Conservation (phyloP, 2,888 invertebrate species). For the Brachyopa scutellaris region DNA sequence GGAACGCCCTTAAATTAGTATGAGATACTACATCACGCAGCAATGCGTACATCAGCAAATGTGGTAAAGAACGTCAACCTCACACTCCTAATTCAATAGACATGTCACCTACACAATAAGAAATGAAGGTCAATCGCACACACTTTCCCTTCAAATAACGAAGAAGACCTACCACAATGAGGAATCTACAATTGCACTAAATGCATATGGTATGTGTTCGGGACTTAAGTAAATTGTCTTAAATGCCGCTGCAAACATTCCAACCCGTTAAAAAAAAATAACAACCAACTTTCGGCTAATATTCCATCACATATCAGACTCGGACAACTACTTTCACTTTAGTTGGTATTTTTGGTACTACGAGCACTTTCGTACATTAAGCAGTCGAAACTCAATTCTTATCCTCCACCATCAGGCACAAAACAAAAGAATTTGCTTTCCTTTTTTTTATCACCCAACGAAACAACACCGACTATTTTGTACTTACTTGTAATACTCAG, state of each 20-base stretch:
- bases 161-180: neutral
- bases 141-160: neutral
- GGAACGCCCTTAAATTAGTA: constrained; percentile 3
- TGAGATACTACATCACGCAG: neutral
- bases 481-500: constrained; percentile 86
- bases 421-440: no score
- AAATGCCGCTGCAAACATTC: neutral
- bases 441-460: neutral
- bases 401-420: constrained; percentile 27
- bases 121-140: constrained; percentile 18
- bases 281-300: constrained; percentile 6
- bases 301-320: constrained; percentile 1
- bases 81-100: neutral
- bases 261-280: neutral
- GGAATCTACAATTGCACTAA: neutral
- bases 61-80: neutral
- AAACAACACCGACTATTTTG: neutral
- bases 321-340: constrained; percentile 51
- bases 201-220: constrained; percentile 11
- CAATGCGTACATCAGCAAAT: neutral
- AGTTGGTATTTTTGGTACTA: neutral
- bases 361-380: neutral
- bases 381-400: neutral
- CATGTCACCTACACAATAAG: neutral
- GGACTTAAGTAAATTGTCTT: neutral